Percentiles rank a stretch among this genome's conserved stretches.
Conservation (phyloP, 2,888 invertebrate genomes). For the Sinelater perroti region DNA sequence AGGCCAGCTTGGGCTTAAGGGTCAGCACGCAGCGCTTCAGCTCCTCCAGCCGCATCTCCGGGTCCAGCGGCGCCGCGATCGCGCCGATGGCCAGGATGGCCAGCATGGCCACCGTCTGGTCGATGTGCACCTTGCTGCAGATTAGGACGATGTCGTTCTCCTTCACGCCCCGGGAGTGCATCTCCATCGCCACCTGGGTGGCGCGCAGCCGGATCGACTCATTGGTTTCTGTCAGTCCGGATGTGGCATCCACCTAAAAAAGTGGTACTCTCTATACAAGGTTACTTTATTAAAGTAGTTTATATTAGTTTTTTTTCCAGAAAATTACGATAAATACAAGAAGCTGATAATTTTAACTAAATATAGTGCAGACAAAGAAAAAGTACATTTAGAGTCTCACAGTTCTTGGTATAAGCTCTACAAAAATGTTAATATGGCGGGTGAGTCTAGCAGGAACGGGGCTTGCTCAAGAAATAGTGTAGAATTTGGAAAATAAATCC, state of each 20-base stretch:
- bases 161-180: slow-evolving; percentile 44
- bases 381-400: no score
- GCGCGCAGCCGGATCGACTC: slow-evolving; percentile 49
- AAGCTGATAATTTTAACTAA: background rate
- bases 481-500: no score
- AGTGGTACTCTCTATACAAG: slow-evolving; percentile 1
- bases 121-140: slow-evolving; percentile 49
- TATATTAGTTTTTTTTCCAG: no score
- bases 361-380: no score
- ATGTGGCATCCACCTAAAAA: slow-evolving; percentile 51
- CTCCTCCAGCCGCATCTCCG: slow-evolving; percentile 47
- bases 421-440: no score
- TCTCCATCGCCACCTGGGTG: slow-evolving; percentile 49
- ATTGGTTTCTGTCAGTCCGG: slow-evolving; percentile 52
- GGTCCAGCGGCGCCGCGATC: slow-evolving; percentile 52
- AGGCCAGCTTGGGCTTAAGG: slow-evolving; percentile 53
- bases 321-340: no score
- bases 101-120: slow-evolving; percentile 53
- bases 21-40: slow-evolving; percentile 43
- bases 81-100: slow-evolving; percentile 51
- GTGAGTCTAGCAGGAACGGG: no score
- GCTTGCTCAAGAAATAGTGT: no score
- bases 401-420: no score
- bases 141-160: slow-evolving; percentile 51
- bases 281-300: no score